Base-by-base conservation (phyloP, 2,797 vertebrate genomes). In the Microctenopoma steveboyesi region DNA sequence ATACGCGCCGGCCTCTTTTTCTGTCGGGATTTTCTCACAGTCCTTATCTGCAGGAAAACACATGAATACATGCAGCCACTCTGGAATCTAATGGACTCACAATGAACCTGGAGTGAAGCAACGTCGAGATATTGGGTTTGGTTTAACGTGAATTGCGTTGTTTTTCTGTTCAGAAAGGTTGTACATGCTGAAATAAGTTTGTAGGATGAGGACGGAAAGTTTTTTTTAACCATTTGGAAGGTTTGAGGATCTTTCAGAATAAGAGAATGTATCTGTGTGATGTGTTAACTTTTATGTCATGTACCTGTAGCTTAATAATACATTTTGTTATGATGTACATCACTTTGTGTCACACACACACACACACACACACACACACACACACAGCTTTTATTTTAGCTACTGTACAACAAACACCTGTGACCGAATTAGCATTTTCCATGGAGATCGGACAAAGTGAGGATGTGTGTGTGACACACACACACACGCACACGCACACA, bases 11-110 rank as follows among this genome's bases (percentile, higher is more conserved):
- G 47, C 15, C 27, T 70, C 18, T 27, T 25, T 47, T 48, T 64
- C 62, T 64, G 63, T 27, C 40, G 8, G 58, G 64, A 64, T 69
- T 77, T 73, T 82, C 74, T 75, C 82, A 76, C 75, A 66, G 60
- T 11, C 55, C 81, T 87, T 86, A 82, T 88, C 87, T 72, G 62
- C 65, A 56, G 78, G 35, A 69, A 77, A 72, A 82, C 81, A 82
- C 74, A 74, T 45, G 82, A 81, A 75, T 43, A 9, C 79, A 77
- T 18, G 64, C 59, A 59, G 64, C 53, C 49, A n/a, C 65, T 77
- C 59, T 28, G 71, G 76, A 79, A 77, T 78, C 70, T 51, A 56
- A 64, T 66, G 79, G 69, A 81, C 76, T 79, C 22, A 7, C 33
- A 71, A 63, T 76, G 76, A 89, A 83, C 75, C 60, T 51, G 14